A percentile compares a stretch with the other conserved stretches of the same genome.
Evolutionary conservation across 2,113 vertebrate genomes (phyloP).

Genomic region (Mustelus asterias): DNA sequence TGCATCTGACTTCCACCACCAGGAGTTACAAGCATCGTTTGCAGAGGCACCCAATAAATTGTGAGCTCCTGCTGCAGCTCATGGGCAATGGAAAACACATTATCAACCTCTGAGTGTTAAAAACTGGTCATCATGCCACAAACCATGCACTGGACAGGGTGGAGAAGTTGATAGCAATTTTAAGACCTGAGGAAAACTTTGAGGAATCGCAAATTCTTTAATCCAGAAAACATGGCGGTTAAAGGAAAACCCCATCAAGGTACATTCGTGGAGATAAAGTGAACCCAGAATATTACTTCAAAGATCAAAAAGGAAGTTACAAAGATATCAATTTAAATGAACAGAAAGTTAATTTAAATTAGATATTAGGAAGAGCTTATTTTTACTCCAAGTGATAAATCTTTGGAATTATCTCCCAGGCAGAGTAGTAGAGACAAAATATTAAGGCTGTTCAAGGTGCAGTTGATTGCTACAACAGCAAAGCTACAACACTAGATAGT

Average conservation of each 20-base stretch:
- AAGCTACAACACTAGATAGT: background rate
- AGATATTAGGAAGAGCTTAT: background rate
- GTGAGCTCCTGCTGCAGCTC: no score
- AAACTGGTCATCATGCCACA: background rate
- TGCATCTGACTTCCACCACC: background rate
- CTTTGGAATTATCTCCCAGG: background rate
- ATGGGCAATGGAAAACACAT: background rate
- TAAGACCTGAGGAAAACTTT: background rate
- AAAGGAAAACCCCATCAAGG: background rate
- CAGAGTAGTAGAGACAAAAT: background rate
- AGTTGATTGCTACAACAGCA: background rate
- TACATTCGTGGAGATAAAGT: background rate
- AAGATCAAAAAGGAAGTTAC: background rate
- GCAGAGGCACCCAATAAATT: background rate
- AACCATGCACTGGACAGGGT: background rate
- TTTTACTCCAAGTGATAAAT: background rate
- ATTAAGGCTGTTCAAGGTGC: background rate
- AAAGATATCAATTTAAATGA: background rate
- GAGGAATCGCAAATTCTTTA: background rate
- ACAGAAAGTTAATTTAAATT: background rate
- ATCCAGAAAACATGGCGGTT: background rate
- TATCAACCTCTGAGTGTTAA: background rate
- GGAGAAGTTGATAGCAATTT: background rate
- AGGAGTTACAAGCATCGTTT: background rate
- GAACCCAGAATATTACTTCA: background rate